Conservation (phyloP, 2,113 vertebrate genomes). For the Platysternon megacephalum region DNA sequence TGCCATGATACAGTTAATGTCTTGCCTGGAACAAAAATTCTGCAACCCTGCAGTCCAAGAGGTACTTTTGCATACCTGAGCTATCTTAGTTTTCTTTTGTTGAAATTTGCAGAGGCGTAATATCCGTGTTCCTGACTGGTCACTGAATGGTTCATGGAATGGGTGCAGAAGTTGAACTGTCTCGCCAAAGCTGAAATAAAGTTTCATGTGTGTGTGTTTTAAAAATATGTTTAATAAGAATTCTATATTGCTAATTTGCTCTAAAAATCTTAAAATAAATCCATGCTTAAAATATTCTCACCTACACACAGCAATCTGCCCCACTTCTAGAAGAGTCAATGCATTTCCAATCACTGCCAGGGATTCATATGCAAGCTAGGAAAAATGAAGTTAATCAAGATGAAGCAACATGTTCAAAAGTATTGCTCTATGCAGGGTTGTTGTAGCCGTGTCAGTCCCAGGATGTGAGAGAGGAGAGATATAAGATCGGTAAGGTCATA, state of each 20-base stretch:
- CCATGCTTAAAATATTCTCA: conserved; percentile 67
- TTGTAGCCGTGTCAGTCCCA: not conserved
- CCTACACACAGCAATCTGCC: conserved; percentile 98
- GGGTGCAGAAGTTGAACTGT: conserved; percentile 94
- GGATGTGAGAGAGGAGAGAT: not conserved
- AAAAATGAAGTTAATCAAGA: conserved; percentile 14
- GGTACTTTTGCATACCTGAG: conserved; percentile 83
- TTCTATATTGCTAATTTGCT: not conserved
- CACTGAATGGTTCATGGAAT: conserved; percentile 94
- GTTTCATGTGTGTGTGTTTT: not conserved
- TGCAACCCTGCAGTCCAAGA: not conserved
- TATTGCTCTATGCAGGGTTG: not conserved
- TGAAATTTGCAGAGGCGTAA: conserved; percentile 94
- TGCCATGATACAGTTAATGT: not conserved
- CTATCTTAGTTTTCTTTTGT: conserved; percentile 98
- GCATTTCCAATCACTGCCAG: conserved; percentile 95
- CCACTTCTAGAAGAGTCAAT: conserved; percentile 93
- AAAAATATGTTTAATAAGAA: not conserved
- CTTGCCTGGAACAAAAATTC: not conserved
- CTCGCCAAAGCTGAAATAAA: conserved; percentile 90
- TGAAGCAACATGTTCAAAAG: not conserved
- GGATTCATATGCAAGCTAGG: conserved; percentile 95
- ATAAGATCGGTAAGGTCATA: not conserved
- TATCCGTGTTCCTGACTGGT: conserved; percentile 91
- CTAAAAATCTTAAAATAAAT: not conserved